Conservation (phyloP, 64 coral and sea anemone species). For the Pachyseris speciosa region DNA sequence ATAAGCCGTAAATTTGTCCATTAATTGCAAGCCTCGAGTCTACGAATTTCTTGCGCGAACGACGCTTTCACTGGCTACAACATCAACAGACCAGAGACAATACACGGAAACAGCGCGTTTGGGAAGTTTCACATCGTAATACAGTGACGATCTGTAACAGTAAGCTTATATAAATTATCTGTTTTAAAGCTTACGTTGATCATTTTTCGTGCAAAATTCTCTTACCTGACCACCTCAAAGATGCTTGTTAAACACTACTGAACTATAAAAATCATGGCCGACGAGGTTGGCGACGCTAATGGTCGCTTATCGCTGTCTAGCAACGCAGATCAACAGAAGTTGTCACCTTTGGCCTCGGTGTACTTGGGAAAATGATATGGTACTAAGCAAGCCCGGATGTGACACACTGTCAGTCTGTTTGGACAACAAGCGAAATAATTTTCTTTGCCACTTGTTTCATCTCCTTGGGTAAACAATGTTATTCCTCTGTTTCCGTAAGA, state of each 20-base stretch:
- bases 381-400: not conserved
- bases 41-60: no score
- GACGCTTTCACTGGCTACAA: not conserved
- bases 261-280: not conserved
- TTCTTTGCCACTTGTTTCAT: not conserved
- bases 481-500: not conserved
- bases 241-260: not conserved
- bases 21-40: no score
- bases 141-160: no score
- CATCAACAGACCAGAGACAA: not conserved
- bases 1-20: no score
- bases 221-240: slow-evolving; percentile 2
- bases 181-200: not conserved
- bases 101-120: not conserved
- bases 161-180: not conserved
- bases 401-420: not conserved
- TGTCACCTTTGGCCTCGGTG: not conserved
- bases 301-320: not conserved
- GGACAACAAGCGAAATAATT: not conserved
- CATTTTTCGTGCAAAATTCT: not conserved
- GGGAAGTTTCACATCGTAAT: no score
- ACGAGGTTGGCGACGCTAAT: no score
- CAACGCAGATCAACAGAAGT: slow-evolving; percentile 21
- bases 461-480: slow-evolving; percentile 7
- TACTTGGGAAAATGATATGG: not conserved